Percentiles rank a stretch among this genome's conserved stretches.
These are phyloP conservation scores for Leptobrachium ailaonicum DNA, from an alignment of 2,113 vertebrate species.

Conservation along the genomic window DNA sequence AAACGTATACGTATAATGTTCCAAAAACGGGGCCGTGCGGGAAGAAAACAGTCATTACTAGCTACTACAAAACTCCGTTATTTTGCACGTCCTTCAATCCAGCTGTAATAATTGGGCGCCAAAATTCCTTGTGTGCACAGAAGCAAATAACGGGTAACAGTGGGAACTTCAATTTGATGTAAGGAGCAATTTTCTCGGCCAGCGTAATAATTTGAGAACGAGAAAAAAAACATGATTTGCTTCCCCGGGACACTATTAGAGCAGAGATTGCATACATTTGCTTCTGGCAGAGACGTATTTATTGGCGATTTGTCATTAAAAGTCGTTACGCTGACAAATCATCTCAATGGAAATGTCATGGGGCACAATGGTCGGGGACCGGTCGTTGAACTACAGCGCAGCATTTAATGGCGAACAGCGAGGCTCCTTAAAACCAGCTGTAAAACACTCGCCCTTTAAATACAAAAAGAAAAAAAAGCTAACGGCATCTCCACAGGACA, in stretches of 20 bases:
- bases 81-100: too few relatives aligned
- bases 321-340: not conserved
- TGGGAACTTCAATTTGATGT: not conserved
- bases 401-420: too few relatives aligned
- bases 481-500: too few relatives aligned
- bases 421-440: too few relatives aligned
- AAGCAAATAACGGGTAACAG: not conserved
- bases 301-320: not conserved
- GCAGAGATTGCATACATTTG: not conserved
- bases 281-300: not conserved
- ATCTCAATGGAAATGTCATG: not conserved
- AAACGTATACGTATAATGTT: too few relatives aligned
- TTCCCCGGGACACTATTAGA: not conserved
- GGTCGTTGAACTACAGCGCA: too few relatives aligned
- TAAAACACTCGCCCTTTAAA: too few relatives aligned
- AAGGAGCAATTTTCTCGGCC: not conserved
- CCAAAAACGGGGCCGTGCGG: too few relatives aligned
- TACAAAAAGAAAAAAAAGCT: too few relatives aligned
- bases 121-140: not conserved
- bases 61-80: too few relatives aligned
- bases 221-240: conserved; percentile 2
- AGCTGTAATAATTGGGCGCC: not conserved
- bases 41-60: too few relatives aligned
- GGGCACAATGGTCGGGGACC: too few relatives aligned
- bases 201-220: not conserved